Evolutionary conservation across 2,888 invertebrate genomes (phyloP).

Genomic region (Campaea margaritaria): DNA sequence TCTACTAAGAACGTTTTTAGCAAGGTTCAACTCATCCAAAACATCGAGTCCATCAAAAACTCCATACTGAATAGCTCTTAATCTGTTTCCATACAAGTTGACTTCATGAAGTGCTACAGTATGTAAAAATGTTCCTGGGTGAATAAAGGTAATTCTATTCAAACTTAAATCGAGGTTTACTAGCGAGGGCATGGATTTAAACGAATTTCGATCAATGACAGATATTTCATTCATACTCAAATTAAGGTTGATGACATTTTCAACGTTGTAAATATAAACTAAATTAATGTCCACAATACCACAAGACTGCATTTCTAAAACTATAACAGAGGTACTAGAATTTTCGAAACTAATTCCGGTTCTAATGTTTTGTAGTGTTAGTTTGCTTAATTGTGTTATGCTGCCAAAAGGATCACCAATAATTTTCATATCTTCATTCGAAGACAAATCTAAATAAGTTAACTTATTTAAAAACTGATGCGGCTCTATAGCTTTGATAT

Average conservation of each 20-base stretch:
- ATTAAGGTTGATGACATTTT: slow-evolving; percentile 28
- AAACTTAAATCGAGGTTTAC: slow-evolving; percentile 32
- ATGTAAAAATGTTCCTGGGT: no score
- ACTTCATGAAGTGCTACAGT: slow-evolving; percentile 8
- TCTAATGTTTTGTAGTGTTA: slow-evolving; percentile 34
- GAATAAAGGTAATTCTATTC: no score
- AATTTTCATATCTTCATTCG: slow-evolving; percentile 31
- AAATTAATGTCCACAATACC: slow-evolving; percentile 29
- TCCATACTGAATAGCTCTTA: slow-evolving; percentile 23
- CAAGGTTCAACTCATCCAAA: slow-evolving; percentile 34
- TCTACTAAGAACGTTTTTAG: slow-evolving; percentile 35
- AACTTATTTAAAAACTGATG: slow-evolving; percentile 15
- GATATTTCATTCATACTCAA: slow-evolving; percentile 38
- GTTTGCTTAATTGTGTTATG: slow-evolving; percentile 26
- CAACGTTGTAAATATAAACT: slow-evolving; percentile 12
- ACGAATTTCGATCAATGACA: slow-evolving; percentile 39
- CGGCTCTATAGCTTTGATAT: slow-evolving; percentile 25
- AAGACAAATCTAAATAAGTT: slow-evolving; percentile 36
- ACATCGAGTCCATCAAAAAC: slow-evolving; percentile 25
- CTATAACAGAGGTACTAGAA: slow-evolving; percentile 20
- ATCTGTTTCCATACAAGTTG: slow-evolving; percentile 35
- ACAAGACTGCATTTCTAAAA: slow-evolving; percentile 37
- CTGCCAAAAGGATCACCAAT: slow-evolving; percentile 34
- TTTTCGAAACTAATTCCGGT: slow-evolving; percentile 33
- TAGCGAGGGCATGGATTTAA: slow-evolving; percentile 34